These are phyloP conservation scores for mouse (Mus musculus) DNA, from an alignment of 2,113 vertebrate genomes.

Conservation along the genomic window DNA sequence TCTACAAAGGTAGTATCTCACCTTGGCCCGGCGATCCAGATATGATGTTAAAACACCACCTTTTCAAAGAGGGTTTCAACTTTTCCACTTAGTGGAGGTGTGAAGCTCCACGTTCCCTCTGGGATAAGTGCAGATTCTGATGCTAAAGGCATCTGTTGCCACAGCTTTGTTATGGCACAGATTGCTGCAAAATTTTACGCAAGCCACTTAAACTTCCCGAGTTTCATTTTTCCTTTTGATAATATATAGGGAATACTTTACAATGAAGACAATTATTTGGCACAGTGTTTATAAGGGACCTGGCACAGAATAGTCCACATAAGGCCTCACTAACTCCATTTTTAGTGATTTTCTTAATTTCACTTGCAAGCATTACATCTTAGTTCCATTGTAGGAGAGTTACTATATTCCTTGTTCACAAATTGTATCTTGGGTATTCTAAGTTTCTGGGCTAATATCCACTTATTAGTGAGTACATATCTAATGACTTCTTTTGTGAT, in stretches of 20 bases:
- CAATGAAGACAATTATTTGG: background rate
- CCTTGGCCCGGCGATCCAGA: background rate
- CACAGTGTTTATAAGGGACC: background rate
- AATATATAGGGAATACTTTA: background rate
- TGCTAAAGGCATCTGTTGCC: background rate
- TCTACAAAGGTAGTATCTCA: background rate
- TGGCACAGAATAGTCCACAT: background rate
- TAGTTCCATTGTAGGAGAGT: background rate
- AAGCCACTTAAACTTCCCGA: background rate
- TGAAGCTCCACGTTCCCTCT: background rate
- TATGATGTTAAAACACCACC: background rate
- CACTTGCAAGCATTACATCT: background rate
- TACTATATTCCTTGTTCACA: background rate
- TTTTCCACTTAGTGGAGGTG: background rate
- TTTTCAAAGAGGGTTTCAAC: background rate
- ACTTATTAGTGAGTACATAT: too few species aligned
- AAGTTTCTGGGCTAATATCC: too few species aligned
- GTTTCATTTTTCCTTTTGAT: background rate
- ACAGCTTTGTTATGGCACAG: background rate
- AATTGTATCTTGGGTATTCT: too few species aligned
- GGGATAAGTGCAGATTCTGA: background rate
- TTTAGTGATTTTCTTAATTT: background rate
- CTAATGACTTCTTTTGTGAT: too few species aligned
- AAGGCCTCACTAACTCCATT: rapidly evolving
- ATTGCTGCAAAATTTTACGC: background rate